Base-by-base conservation (phyloP, 2,113 vertebrate species). In the Ammospiza caudacuta region DNA sequence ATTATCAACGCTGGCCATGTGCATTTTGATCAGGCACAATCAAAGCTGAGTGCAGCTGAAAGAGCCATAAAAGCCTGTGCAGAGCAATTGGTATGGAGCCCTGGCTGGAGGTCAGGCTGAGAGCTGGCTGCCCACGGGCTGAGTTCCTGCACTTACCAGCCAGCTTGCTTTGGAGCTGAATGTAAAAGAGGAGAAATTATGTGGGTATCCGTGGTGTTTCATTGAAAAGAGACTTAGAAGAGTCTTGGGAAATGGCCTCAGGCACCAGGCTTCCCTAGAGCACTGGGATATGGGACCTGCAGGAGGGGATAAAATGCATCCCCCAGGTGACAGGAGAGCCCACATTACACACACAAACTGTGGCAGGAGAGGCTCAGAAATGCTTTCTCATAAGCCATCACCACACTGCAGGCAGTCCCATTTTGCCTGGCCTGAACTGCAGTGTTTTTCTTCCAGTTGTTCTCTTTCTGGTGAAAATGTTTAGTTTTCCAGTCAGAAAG, bases 21-120 rank as follows among this genome's bases (percentile, higher is more conserved):
- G 91, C 95, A 96, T 97, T 95, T 95, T 97, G 82, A 95, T 97
- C 94, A 94, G 63, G 51, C 91, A 92, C 89, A 91, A 95, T 96
- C 94, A 97, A 95, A 92, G 89, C 89, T 92, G 89, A 96, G 96
- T 94, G 81, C 96, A 91, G 67, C 84, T 76, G 46, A 83, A 94
- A 89, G 35, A 91, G 78, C 72, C 24, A 33, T 97, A 94, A 96
- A 97, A 94, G 91, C 94, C 23, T 92, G 49, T 51, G 74, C 62
- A 73, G 78, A 91, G 66, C 81, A 82, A 94, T 89, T 86, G 90
- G 76, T 93, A 69, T 85, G 64, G 67, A 79, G 88, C 23, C 67
- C 90, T 93, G 91, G 94, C 80, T 64, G 62, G 84, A 68, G 94
- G 89, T 91, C 75, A 91, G 84, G 84, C 37, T 76, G 68, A 33